phyloP scores from a whole-genome alignment of 2,888 invertebrate species.

The Oscheius sp. region DNA sequence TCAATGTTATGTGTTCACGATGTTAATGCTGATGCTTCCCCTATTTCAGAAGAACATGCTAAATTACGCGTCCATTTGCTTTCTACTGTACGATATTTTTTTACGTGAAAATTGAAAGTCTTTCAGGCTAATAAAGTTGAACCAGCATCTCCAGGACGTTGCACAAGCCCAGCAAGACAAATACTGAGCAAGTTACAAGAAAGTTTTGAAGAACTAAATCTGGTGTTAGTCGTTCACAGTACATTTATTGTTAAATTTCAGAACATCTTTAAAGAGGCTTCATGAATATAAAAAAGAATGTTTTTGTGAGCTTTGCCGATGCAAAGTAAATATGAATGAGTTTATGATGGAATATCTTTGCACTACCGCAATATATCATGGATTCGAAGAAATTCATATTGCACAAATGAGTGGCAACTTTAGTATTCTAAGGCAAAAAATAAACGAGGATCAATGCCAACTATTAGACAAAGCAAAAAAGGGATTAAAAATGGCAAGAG shows the following conservation, averaged over 20 bases:
- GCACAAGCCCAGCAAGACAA: neutral
- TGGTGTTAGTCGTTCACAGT: neutral
- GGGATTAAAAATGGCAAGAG: neutral
- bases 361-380: neutral
- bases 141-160: too few species aligned
- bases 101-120: neutral
- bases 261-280: neutral
- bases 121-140: too few species aligned
- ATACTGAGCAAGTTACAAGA: slow-evolving; percentile 3
- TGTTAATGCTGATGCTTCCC: neutral
- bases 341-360: slow-evolving; percentile 11
- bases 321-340: slow-evolving; percentile 1
- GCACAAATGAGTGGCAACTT: neutral
- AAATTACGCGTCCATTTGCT: neutral
- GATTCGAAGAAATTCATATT: neutral
- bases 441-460: slow-evolving; percentile 6
- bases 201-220: slow-evolving; percentile 3
- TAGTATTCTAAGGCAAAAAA: neutral
- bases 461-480: neutral
- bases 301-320: slow-evolving; percentile 18
- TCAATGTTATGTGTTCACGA: neutral
- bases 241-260: neutral
- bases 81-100: neutral
- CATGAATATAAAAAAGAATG: slow-evolving; percentile 15
- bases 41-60: neutral